These are phyloP conservation scores for Eriocheir sinensis DNA, from an alignment of 1,140 invertebrate species.

Conservation along the genomic window DNA sequence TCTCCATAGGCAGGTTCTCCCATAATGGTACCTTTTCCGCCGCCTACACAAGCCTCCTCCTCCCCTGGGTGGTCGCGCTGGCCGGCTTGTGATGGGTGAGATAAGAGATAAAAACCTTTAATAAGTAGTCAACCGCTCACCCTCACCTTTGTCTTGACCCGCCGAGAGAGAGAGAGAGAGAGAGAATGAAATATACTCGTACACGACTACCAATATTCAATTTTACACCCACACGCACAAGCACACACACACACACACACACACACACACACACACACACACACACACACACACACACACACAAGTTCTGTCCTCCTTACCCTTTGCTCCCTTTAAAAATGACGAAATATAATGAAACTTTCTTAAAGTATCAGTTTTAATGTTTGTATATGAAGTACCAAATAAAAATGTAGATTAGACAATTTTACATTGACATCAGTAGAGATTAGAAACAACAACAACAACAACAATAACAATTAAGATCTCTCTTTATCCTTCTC, in stretches of 20 bases:
- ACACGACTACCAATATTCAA: too few relatives aligned
- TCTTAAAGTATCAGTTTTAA: too few relatives aligned
- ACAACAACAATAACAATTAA: too few relatives aligned
- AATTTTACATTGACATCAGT: too few relatives aligned
- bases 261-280: conserved; percentile 22
- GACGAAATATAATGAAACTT: too few relatives aligned
- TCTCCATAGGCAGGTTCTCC: neutral
- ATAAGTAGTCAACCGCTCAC: neutral
- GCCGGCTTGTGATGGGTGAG: neutral
- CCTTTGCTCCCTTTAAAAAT: too few relatives aligned
- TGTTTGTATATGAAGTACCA: too few relatives aligned
- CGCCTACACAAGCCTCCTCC: conserved; percentile 4
- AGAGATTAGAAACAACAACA: too few relatives aligned
- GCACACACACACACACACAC: conserved; percentile 12
- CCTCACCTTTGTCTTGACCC: neutral
- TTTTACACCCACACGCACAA: neutral
- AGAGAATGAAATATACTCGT: too few relatives aligned
- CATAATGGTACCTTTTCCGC: neutral
- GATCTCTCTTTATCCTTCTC: neutral
- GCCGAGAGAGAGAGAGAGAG: neutral
- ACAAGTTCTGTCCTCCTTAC: too few relatives aligned
- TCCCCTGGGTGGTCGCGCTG: neutral
- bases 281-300: conserved; percentile 22
- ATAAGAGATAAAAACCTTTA: conserved; percentile 18
- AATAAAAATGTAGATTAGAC: too few relatives aligned